A percentile compares a stretch with the other conserved stretches of the same genome.
Evolutionary conservation across 2,797 vertebrate species (phyloP).

Genomic region (Poecilia picta): DNA sequence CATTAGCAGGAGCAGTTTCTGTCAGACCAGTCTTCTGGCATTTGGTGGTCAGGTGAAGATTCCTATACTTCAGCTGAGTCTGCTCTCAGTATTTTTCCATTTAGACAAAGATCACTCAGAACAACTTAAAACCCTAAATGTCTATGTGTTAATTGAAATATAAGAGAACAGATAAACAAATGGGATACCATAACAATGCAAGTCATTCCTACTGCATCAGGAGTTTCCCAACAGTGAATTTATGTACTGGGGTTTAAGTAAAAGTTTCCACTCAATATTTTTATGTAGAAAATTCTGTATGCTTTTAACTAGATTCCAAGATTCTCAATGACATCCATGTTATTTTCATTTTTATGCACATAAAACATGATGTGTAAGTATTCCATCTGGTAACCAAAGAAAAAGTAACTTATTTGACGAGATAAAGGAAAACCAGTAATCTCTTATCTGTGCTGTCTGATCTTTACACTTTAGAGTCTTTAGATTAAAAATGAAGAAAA

Average conservation of each 20-base stretch:
- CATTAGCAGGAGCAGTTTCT: no score
- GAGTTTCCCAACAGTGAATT: neutral
- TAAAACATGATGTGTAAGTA: neutral
- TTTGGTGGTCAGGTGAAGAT: no score
- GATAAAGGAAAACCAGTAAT: neutral
- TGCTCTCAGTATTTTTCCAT: no score
- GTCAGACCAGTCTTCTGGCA: no score
- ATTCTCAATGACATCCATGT: neutral
- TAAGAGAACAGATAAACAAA: neutral
- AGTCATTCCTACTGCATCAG: neutral
- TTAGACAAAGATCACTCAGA: no score
- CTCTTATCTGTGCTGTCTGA: neutral
- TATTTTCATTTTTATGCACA: neutral
- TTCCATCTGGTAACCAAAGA: neutral
- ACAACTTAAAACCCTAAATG: no score
- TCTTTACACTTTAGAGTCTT: neutral
- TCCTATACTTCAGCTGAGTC: no score
- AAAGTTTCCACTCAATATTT: neutral
- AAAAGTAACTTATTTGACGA: neutral
- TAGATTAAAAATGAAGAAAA: neutral
- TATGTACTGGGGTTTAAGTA: neutral
- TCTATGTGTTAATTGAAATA: no score
- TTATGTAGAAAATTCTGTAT: neutral
- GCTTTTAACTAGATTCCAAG: neutral
- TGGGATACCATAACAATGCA: neutral